These are phyloP conservation scores for Atethmia centrago DNA, from an alignment of 2,888 invertebrate genomes.

Conservation along the genomic window DNA sequence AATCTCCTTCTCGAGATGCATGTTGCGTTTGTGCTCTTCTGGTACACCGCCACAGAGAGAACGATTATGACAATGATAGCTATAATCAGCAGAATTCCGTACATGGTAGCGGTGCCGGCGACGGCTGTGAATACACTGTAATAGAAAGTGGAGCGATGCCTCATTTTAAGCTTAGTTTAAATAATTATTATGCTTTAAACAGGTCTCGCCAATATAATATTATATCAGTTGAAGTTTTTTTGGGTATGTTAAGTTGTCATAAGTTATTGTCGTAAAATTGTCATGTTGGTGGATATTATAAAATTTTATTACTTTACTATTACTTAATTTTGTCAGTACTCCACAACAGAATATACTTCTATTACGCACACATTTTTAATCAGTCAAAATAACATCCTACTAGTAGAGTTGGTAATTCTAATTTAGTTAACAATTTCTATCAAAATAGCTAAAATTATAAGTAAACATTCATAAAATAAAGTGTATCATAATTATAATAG, in stretches of 20 bases:
- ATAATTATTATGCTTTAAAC: not conserved
- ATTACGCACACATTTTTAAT: no score
- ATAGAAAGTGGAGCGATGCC: not conserved
- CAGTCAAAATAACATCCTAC: no score
- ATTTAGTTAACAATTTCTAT: no score
- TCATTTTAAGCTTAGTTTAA: not conserved
- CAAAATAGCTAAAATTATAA: no score
- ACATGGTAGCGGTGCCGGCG: slow-evolving; percentile 33
- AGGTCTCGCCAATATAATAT: not conserved
- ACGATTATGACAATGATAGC: slow-evolving; percentile 42
- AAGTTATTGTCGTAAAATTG: not conserved
- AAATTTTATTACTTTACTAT: no score
- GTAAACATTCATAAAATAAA: no score
- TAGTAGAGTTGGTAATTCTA: no score
- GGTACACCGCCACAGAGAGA: slow-evolving; percentile 43
- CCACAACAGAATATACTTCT: no score
- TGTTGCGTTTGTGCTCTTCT: slow-evolving; percentile 67
- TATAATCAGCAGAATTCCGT: slow-evolving; percentile 33
- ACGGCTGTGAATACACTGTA: slow-evolving; percentile 18
- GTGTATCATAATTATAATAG: no score
- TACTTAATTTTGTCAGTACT: no score
- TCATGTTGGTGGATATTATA: not conserved
- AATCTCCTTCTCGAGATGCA: slow-evolving; percentile 60
- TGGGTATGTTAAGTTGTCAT: not conserved
- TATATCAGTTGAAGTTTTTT: not conserved